Evolutionary conservation across 2,797 vertebrate species (phyloP), one percentile per base, ranked within the genome.

Genomic region (Crypturellus tataupa): DNA sequence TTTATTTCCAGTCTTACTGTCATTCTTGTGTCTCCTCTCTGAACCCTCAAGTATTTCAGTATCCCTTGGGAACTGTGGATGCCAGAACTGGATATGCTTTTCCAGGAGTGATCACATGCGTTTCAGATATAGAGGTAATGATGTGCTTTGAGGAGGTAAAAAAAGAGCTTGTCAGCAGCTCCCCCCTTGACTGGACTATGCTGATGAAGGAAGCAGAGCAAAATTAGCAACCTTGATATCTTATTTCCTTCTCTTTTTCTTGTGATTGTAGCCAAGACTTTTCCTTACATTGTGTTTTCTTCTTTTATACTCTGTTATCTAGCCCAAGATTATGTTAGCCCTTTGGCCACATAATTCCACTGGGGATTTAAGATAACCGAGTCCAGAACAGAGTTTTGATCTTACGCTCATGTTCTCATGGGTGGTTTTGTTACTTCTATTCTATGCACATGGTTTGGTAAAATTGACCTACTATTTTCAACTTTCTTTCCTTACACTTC

Each of bases 161-260:
- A 59, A 31, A 65, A 51, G 33, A 37, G 3, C 24, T 64, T 79
- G 64, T 46, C 64, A 77, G 35, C 68, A 80, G 46, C 44, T 58
- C 5, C 19, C 9, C 2, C 5, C 3, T 24, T 29, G 46, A 10
- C 31, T 35, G n/a, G 0, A 0, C 19, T 33, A 13, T 72, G 63
- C 40, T 84, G 39, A 51, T 70, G 49, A 39, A 42, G 25, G 25
- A 46, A 62, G 19, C 15, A 58, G 71, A 79, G 23, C 27, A 81
- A 44, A 23, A 67, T 90, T 35, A 27, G 25, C 27, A 84, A 44
- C 25, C 67, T 90, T 39, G 31, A 12, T 33, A 69, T 53, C 19
- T n/a, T 8, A 2, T 4, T 58, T 77, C 24, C 64, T 46, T 2
- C 21, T 67, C 33, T 2, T 16, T 63, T n/a, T 80, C 40, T 72